Conservation (phyloP, 2,888 invertebrate species). For the Molorchus minor region DNA sequence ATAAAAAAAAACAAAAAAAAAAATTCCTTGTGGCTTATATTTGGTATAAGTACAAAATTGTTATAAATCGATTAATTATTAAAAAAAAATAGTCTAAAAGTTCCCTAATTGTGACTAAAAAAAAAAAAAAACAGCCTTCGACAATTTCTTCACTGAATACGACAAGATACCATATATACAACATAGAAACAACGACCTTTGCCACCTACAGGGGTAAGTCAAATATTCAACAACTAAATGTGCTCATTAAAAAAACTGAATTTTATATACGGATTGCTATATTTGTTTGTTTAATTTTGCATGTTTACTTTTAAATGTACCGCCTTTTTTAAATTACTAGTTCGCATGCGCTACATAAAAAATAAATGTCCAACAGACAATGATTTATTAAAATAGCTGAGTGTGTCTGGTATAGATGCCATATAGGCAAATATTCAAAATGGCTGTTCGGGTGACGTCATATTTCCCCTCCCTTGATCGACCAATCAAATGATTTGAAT, state of each 20-base stretch:
- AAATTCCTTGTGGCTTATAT: conserved; percentile 55
- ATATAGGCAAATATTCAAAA: conserved; percentile 45
- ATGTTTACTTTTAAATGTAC: conserved; percentile 36
- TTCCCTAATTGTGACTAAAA: conserved; percentile 49
- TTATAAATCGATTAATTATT: conserved; percentile 46
- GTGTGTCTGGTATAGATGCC: conserved; percentile 35
- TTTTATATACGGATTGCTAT: too few relatives aligned
- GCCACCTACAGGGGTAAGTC: conserved; percentile 34
- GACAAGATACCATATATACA: conserved; percentile 26
- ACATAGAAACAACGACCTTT: conserved; percentile 26
- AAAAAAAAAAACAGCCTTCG: conserved; percentile 36
- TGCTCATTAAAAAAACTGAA: too few relatives aligned
- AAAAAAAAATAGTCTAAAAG: conserved; percentile 38
- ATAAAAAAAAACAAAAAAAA: conserved; percentile 54
- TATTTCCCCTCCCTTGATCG: conserved; percentile 33
- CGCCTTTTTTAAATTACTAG: conserved; percentile 12
- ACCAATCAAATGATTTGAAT: conserved; percentile 42
- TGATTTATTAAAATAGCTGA: conserved; percentile 43
- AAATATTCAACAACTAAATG: conserved; percentile 3
- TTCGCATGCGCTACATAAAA: conserved; percentile 34
- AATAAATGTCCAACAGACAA: conserved; percentile 35
- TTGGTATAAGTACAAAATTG: conserved; percentile 56
- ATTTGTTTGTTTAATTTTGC: conserved; percentile 27
- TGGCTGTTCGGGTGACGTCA: conserved; percentile 47
- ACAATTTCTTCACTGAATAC: conserved; percentile 35